A percentile compares a stretch with the other conserved stretches of the same genome.
These are phyloP conservation scores for Megatriorchis doriae DNA, from an alignment of 2,113 vertebrate genomes.

Conservation along the genomic window DNA sequence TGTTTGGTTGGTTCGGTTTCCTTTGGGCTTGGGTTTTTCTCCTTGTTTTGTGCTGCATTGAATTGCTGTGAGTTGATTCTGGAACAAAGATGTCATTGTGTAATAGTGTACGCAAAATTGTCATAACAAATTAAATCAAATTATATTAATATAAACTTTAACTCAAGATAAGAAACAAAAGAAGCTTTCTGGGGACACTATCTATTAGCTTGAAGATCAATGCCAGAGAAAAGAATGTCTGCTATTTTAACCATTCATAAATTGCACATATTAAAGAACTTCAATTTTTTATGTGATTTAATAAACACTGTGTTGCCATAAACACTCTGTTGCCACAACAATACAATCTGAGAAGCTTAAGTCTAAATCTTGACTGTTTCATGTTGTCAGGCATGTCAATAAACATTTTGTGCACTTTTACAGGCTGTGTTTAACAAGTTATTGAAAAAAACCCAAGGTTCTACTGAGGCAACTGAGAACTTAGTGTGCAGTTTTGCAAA, in stretches of 20 bases:
- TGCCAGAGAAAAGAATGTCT: neutral
- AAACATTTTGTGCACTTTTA: slow-evolving; percentile 26
- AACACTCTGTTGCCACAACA: neutral
- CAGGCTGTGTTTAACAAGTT: neutral
- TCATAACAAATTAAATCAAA: neutral
- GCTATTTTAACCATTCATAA: neutral
- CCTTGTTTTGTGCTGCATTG: neutral
- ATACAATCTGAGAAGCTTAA: neutral
- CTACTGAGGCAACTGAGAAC: neutral
- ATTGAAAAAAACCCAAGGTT: slow-evolving; percentile 1
- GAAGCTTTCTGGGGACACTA: neutral
- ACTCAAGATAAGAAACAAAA: neutral
- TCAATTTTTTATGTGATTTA: neutral
- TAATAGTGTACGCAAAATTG: neutral
- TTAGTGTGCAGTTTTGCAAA: neutral
- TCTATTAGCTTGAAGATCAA: neutral
- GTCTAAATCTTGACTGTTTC: slow-evolving; percentile 20
- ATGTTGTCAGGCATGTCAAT: neutral
- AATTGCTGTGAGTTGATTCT: neutral
- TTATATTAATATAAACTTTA: neutral
- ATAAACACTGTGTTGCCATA: neutral
- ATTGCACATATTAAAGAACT: neutral
- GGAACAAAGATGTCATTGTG: neutral
- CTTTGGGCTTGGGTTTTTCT: neutral
- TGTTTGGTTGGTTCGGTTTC: neutral